Evolutionary conservation across 2,888 invertebrate species (phyloP).

Genomic region (Watsonalla binaria): DNA sequence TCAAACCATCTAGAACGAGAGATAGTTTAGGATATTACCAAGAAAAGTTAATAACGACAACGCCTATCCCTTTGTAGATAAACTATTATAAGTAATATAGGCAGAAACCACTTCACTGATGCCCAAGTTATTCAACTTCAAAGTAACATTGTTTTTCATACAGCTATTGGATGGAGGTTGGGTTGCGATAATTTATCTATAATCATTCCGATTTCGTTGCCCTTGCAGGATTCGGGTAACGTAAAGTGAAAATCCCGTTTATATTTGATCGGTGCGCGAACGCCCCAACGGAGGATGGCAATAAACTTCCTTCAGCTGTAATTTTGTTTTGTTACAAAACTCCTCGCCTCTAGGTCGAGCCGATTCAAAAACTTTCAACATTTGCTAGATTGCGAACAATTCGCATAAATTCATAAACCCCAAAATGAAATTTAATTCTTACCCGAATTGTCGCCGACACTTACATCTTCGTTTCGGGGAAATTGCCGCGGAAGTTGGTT

Average conservation of each 20-base stretch:
- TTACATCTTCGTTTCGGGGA: background rate
- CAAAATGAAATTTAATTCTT: slow-evolving; percentile 57
- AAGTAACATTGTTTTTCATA: slow-evolving; percentile 23
- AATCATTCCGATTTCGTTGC: slow-evolving; percentile 46
- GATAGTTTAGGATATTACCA: too few species aligned
- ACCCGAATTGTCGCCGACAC: slow-evolving; percentile 29
- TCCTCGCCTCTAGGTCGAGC: slow-evolving; percentile 44
- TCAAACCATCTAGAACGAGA: too few species aligned
- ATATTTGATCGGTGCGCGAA: slow-evolving; percentile 48
- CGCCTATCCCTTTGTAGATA: too few species aligned
- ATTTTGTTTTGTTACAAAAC: slow-evolving; percentile 62
- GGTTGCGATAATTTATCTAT: slow-evolving; percentile 45
- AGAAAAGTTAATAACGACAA: too few species aligned
- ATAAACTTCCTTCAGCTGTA: slow-evolving; percentile 58
- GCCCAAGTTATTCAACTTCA: too few species aligned
- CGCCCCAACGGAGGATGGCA: slow-evolving; percentile 32
- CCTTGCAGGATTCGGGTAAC: slow-evolving; percentile 36
- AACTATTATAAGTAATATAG: slow-evolving; percentile 17
- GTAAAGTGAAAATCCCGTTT: slow-evolving; percentile 53
- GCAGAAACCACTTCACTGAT: slow-evolving; percentile 11
- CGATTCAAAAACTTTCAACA: slow-evolving; percentile 49
- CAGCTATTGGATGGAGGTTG: slow-evolving; percentile 30
- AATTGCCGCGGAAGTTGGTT: background rate
- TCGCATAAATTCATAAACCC: slow-evolving; percentile 55
- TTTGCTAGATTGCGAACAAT: slow-evolving; percentile 51